Evolutionary conservation across 2,113 vertebrate genomes (phyloP).

Genomic region (Pionites leucogaster): DNA sequence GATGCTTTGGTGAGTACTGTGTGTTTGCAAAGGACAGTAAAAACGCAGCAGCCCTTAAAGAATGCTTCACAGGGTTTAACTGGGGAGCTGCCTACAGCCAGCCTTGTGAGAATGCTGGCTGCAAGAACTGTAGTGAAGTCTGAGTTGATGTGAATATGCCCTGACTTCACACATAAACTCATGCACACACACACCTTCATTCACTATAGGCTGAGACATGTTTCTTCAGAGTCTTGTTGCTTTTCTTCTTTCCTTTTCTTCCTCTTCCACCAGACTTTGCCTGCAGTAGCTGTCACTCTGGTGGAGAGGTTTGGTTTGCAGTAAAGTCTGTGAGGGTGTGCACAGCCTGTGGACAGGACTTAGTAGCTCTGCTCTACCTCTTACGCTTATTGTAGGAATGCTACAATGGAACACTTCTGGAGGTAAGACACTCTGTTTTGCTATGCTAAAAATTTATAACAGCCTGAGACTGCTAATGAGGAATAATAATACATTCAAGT

Average conservation of each 20-base stretch:
- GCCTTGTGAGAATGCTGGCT: neutral
- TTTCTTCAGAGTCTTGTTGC: neutral
- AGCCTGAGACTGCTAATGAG: slow-evolving; percentile 19
- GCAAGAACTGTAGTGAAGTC: neutral
- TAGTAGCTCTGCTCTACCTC: neutral
- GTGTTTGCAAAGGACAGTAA: neutral
- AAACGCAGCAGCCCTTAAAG: neutral
- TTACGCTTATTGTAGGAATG: neutral
- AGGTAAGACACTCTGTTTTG: neutral
- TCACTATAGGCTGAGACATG: neutral
- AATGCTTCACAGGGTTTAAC: neutral
- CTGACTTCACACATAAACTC: neutral
- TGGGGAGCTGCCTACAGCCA: neutral
- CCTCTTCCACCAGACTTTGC: neutral
- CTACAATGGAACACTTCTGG: neutral
- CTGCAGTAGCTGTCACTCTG: rapidly evolving
- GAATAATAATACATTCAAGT: neutral
- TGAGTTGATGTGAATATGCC: neutral
- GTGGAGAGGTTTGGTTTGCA: rapidly evolving
- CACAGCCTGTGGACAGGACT: neutral
- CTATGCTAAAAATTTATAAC: neutral
- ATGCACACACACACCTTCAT: rapidly evolving
- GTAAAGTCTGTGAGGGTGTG: neutral
- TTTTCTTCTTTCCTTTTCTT: neutral
- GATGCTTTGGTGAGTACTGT: neutral